Conservation (phyloP, 2,888 invertebrate genomes). For the Ophion ellenae region DNA sequence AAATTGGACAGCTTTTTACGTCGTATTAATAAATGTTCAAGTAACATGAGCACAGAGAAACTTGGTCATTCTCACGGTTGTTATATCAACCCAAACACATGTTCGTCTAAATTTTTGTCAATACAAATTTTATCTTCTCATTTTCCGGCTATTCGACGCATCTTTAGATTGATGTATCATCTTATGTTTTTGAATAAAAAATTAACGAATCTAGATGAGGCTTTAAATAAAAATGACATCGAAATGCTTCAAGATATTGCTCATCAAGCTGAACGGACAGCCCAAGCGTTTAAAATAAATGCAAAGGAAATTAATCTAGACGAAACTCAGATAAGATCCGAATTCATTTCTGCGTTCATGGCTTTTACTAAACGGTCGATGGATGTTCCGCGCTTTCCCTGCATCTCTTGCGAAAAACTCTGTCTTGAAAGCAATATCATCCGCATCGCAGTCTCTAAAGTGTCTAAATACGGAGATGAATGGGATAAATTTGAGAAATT, state of each 20-base stretch:
- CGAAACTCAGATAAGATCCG: constrained; percentile 52
- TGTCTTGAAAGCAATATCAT: constrained; percentile 49
- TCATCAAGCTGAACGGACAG: constrained; percentile 34
- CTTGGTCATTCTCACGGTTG: constrained; percentile 22
- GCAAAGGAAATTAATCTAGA: constrained; percentile 40
- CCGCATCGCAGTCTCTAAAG: neutral
- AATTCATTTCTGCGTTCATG: constrained; percentile 42
- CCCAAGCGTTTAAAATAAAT: constrained; percentile 16
- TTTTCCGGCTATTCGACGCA: constrained; percentile 19
- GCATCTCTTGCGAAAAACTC: constrained; percentile 68
- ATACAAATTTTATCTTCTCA: neutral
- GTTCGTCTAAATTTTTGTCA: constrained; percentile 12
- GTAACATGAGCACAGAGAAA: neutral
- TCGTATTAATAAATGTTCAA: constrained; percentile 15
- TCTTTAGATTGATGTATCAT: constrained; percentile 42
- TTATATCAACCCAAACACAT: constrained; percentile 10
- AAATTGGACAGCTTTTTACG: constrained; percentile 13
- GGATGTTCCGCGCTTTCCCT: constrained; percentile 53
- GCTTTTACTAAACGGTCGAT: constrained; percentile 50
- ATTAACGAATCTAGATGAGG: neutral
- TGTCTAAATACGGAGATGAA: constrained; percentile 14
- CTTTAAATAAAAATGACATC: constrained; percentile 5
- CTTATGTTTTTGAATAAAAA: constrained; percentile 3
- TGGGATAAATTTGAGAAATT: constrained; percentile 57
- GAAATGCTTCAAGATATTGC: constrained; percentile 16